Evolutionary conservation across 2,113 vertebrate species (phyloP).

Genomic region (Oceanites oceanicus): DNA sequence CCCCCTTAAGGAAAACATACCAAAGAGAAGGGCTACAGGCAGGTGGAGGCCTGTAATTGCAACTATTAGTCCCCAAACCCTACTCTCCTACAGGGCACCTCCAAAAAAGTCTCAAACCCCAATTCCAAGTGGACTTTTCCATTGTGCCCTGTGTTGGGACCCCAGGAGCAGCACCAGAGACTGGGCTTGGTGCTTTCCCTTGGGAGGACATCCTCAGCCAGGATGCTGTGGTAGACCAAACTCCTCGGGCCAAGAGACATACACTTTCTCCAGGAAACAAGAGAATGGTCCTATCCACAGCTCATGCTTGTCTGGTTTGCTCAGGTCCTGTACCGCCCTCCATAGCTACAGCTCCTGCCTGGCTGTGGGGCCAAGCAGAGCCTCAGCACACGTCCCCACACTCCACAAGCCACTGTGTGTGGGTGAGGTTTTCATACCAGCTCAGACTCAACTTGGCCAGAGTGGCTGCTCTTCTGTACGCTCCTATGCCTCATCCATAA

Average conservation of each 20-base stretch:
- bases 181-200: not conserved
- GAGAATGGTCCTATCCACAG: not conserved
- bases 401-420: accelerated
- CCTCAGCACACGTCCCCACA: not conserved
- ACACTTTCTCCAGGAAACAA: not conserved
- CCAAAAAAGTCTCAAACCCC: not conserved
- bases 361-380: not conserved
- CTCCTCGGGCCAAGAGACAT: not conserved
- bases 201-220: not conserved
- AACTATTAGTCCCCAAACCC: not conserved
- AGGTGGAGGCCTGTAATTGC: not conserved
- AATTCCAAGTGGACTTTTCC: not conserved
- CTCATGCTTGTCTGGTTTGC: not conserved
- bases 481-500: not conserved
- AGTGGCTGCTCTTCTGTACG: not conserved
- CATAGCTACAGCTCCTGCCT: not conserved
- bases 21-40: not conserved
- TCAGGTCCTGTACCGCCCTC: not conserved
- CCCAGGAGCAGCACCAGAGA: not conserved
- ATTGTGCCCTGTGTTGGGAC: not conserved
- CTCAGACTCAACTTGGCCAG: not conserved
- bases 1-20: not conserved
- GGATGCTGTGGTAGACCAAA: not conserved
- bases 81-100: not conserved
- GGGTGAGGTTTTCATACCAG: not conserved